These are phyloP conservation scores for Mechanitis mazaeus DNA, from an alignment of 2,888 invertebrate species.

Conservation along the genomic window DNA sequence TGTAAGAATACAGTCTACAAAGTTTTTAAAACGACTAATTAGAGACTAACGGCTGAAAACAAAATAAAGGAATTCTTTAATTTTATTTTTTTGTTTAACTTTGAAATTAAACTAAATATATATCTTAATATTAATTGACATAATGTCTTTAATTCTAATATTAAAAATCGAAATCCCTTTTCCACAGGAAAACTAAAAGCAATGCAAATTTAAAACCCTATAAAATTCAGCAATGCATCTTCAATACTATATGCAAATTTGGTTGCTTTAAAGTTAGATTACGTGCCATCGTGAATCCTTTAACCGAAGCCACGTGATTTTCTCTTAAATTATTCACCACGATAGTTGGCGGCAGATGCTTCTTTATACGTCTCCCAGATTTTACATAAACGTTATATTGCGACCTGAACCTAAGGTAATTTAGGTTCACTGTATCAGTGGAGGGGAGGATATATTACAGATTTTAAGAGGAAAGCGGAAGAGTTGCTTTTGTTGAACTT, in stretches of 20 bases:
- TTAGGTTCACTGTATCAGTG: slow-evolving; percentile 14
- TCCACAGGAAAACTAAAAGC: neutral
- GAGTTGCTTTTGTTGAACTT: too few relatives aligned
- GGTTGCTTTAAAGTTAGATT: slow-evolving; percentile 57
- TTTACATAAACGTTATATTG: slow-evolving; percentile 21
- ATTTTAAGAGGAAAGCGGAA: neutral
- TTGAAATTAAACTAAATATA: too few relatives aligned
- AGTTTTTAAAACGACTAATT: too few relatives aligned
- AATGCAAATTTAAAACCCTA: slow-evolving; percentile 3
- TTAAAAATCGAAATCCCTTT: too few relatives aligned
- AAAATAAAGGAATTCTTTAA: too few relatives aligned
- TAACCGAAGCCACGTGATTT: slow-evolving; percentile 27
- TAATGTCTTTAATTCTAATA: too few relatives aligned
- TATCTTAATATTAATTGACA: too few relatives aligned
- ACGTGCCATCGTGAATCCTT: slow-evolving; percentile 38
- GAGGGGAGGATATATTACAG: slow-evolving; percentile 10
- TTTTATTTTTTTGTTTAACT: too few relatives aligned
- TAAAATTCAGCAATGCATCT: slow-evolving; percentile 7
- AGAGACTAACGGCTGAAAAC: too few relatives aligned
- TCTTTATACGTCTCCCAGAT: slow-evolving; percentile 22
- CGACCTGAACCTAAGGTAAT: slow-evolving; percentile 18
- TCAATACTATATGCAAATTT: slow-evolving; percentile 24
- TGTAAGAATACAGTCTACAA: too few relatives aligned
- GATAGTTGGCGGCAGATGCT: slow-evolving; percentile 31
- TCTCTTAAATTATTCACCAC: slow-evolving; percentile 32